Evolutionary conservation across 2,888 invertebrate species (phyloP).

Genomic region (Polymixis lichenea): DNA sequence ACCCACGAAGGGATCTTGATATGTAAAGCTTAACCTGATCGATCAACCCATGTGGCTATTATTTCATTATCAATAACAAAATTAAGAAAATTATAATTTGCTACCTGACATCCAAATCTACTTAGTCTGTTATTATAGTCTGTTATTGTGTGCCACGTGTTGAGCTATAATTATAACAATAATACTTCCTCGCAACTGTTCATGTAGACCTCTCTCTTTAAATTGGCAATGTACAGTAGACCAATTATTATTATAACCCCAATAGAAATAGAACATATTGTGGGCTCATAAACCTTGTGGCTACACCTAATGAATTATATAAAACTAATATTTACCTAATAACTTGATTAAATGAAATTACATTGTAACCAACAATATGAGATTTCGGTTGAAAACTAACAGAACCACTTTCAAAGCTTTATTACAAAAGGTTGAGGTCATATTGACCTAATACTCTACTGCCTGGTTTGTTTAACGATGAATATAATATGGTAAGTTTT

Average conservation of each 20-base stretch:
- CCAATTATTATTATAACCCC: not conserved
- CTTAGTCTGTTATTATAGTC: too few relatives aligned
- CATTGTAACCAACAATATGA: slow-evolving; percentile 10
- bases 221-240: not conserved
- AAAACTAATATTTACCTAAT: slow-evolving; percentile 17
- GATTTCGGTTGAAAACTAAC: slow-evolving; percentile 26
- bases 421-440: slow-evolving; percentile 27
- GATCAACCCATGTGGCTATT: too few relatives aligned
- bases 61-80: not conserved
- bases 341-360: slow-evolving; percentile 27
- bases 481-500: slow-evolving; percentile 19
- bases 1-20: too few relatives aligned
- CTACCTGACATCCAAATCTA: not conserved
- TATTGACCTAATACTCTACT: slow-evolving; percentile 27
- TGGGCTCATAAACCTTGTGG: not conserved
- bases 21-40: too few relatives aligned
- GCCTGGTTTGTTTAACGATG: slow-evolving; percentile 26
- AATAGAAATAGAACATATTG: slow-evolving; percentile 3
- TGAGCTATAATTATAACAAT: slow-evolving; percentile 2
- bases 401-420: slow-evolving; percentile 15
- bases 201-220: not conserved
- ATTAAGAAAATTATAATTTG: not conserved
- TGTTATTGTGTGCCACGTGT: not conserved
- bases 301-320: slow-evolving; percentile 21
- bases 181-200: not conserved